A percentile compares a stretch with the other conserved stretches of the same genome.
These are phyloP conservation scores for Fragum sueziense DNA, from an alignment of 2,888 invertebrate species.

Conservation along the genomic window DNA sequence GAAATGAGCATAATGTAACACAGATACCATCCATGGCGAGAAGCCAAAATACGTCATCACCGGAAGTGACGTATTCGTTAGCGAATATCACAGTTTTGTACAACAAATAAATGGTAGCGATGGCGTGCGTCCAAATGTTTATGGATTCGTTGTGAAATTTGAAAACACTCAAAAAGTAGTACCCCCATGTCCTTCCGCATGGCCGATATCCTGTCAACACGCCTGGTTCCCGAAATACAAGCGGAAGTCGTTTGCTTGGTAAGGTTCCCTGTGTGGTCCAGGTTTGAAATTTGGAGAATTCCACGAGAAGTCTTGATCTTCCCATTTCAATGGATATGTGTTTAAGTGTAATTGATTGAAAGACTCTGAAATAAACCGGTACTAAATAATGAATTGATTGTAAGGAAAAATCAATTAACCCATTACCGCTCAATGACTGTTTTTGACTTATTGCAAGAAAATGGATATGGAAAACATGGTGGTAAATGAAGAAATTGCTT, in stretches of 20 bases:
- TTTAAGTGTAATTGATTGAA: neutral
- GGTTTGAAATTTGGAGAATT: neutral
- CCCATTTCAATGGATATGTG: neutral
- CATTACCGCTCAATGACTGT: too few species aligned
- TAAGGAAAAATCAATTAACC: neutral
- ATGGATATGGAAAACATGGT: neutral
- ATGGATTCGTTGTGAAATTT: constrained; percentile 73
- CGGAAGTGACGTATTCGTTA: neutral
- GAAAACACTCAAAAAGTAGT: constrained; percentile 71
- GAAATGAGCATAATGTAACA: constrained; percentile 49
- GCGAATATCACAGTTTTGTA: constrained; percentile 22
- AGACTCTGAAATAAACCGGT: constrained; percentile 4
- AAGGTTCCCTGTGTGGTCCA: constrained; percentile 14
- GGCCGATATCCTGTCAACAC: constrained; percentile 68
- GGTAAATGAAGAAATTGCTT: neutral
- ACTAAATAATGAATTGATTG: neutral
- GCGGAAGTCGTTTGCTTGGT: neutral
- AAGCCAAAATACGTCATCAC: constrained; percentile 41
- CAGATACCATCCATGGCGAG: constrained; percentile 63
- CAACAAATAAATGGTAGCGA: constrained; percentile 62
- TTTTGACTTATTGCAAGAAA: too few species aligned
- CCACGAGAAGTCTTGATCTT: neutral
- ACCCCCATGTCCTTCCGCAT: constrained; percentile 58
- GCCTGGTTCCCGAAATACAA: constrained; percentile 67
- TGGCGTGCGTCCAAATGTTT: constrained; percentile 73